These are phyloP conservation scores for Neogobius melanostomus DNA, from an alignment of 2,113 vertebrate species.

Conservation along the genomic window DNA sequence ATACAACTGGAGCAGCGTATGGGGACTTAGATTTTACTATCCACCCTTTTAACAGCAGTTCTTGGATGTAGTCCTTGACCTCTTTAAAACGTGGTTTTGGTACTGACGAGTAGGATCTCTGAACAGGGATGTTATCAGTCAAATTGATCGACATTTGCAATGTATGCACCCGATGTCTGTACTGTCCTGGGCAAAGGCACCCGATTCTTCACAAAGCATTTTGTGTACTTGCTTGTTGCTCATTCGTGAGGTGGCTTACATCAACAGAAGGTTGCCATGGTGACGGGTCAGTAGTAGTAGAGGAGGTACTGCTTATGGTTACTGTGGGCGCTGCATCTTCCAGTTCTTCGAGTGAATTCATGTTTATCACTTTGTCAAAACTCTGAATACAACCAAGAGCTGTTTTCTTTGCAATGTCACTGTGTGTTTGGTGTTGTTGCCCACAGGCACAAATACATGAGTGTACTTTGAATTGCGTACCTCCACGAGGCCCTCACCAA, in stretches of 20 bases:
- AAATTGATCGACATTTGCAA: too few species aligned
- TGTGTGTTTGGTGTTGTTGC: conserved; percentile 15
- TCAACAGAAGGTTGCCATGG: conserved; percentile 12
- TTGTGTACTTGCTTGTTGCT: conserved; percentile 10
- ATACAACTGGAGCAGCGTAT: conserved; percentile 26
- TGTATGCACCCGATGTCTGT: too few species aligned
- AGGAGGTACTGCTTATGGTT: not conserved
- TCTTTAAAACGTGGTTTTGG: too few species aligned
- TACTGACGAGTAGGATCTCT: too few species aligned
- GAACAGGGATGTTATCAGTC: too few species aligned
- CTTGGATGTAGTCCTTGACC: too few species aligned
- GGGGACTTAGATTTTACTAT: too few species aligned
- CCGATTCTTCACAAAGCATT: conserved; percentile 21
- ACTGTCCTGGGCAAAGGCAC: too few species aligned
- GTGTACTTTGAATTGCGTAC: conserved; percentile 11
- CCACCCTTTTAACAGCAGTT: too few species aligned
- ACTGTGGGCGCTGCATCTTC: conserved; percentile 1
- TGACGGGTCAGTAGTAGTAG: not conserved
- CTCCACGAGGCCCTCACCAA: conserved; percentile 24
- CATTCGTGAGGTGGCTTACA: conserved; percentile 12
- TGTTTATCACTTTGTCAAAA: conserved; percentile 15
- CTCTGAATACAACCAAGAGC: conserved; percentile 9
- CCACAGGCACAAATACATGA: conserved; percentile 18
- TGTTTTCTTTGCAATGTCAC: conserved; percentile 10
- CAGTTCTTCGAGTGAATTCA: not conserved